Evolutionary conservation across 2,888 invertebrate species (phyloP), one percentile per base, ranked within the genome.

Genomic region (Lobophora halterata): DNA sequence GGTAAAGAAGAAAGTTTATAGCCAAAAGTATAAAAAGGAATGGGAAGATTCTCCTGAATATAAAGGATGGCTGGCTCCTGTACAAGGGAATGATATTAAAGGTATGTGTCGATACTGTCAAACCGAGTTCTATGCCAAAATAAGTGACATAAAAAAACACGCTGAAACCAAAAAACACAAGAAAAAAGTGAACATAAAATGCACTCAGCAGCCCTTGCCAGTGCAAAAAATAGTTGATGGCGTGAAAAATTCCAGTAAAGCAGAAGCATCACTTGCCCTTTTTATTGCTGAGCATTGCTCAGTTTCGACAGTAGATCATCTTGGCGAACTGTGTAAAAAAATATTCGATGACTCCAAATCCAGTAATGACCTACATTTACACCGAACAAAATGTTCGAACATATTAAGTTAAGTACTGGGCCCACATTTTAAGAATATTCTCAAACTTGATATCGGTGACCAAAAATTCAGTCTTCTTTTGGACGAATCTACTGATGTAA

Each of bases 11-110:
- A 33, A 32, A 42, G 32, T 14, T 37, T 32, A 20, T 32, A 32
- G 18, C 20, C 23, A 9, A 32, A 36, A 32, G 13, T 30, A 18
- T 38, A 18, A 20, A 38, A 19, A 31, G 26, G 19, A 26, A 25
- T 33, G 33, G 33, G 25, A 33, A 33, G 33, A 27, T 50, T 54
- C 42, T 47, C 48, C 14, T 46, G 48, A 26, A 25, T 33, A 54
- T 49, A n/a, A 51, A n/a, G n/a, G n/a, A n/a, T n/a, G n/a, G n/a
- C n/a, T n/a, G n/a, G n/a, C n/a, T n/a, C n/a, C n/a, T n/a, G n/a
- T n/a, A n/a, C n/a, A n/a, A n/a, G n/a, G n/a, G n/a, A n/a, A n/a
- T n/a, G n/a, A n/a, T n/a, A n/a, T n/a, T n/a, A n/a, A n/a, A n/a
- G n/a, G n/a, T n/a, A n/a, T n/a, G n/a, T n/a, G n/a, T n/a, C n/a